Evolutionary conservation across 1,140 invertebrate genomes (phyloP), one percentile per base, ranked within the genome.

Genomic region (Frieseomelitta varia): DNA sequence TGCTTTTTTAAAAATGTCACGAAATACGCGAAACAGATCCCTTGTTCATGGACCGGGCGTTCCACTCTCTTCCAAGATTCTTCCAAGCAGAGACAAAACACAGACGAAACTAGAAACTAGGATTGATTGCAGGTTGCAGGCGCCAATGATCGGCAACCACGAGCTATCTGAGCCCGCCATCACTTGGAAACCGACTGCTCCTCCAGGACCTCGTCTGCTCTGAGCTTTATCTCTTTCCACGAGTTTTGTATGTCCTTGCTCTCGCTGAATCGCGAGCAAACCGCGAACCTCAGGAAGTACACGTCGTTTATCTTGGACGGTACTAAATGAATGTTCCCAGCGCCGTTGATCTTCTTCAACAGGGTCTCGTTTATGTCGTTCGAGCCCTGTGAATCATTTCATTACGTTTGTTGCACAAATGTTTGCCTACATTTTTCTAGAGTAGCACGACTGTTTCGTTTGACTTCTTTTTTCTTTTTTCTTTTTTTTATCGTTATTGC

Each of bases 311-410:
- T 97, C 93, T 98, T 98, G 0, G 98, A 98, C 1, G 99, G 98
- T 1, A 99, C 98, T 82, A 99, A 95, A 94, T 99, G 98, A 85
- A 99, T 99, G 89, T 98, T 97, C 30, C 98, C 97, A 61, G 98
- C 97, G 0, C 97, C 97, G 91, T 99, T 99, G 69, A 99, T 98
- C 69, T 96, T 96, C 91, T 98, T 97, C 67, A 99, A 93, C 0
- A 99, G 94, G 1, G 95, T 94, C 92, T 99, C 98, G 91, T 98
- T 99, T 1, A 96, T 88, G 86, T 97, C 97, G 92, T 99, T 99
- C 12, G 96, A 95, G 10, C 97, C 97, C 96, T 90, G 55, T 17
- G 4, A 17, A 81, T 1, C 12, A 69, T 51, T 61, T 17, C 15
- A n/a, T n/a, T n/a, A 53, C 8, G 2, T 0, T 21, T 4, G 47